Percentiles rank a stretch among this genome's conserved stretches.
Evolutionary conservation across 2,797 vertebrate species (phyloP).

Genomic region (Cossypha dichroa): DNA sequence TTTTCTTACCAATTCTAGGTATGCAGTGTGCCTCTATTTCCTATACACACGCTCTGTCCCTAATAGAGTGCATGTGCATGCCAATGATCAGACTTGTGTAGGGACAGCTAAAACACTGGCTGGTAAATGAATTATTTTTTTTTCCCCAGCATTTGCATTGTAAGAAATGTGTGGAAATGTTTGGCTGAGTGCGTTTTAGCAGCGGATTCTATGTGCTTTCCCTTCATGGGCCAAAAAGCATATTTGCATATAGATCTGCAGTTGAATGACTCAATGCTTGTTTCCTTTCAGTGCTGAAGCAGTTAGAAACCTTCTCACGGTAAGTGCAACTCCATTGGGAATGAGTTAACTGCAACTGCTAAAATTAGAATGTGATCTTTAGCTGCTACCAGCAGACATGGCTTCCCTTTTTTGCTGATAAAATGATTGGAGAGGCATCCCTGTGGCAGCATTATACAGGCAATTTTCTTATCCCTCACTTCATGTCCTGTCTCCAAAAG

Average conservation of each 20-base stretch:
- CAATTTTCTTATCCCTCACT: background rate
- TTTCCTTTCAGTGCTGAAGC: slow-evolving; percentile 87
- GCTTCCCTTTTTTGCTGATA: slow-evolving; percentile 38
- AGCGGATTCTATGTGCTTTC: slow-evolving; percentile 53
- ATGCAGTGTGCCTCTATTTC: background rate
- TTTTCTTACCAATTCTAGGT: background rate
- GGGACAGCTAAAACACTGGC: background rate
- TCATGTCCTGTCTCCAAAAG: background rate
- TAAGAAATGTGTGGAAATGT: slow-evolving; percentile 35
- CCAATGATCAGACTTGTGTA: background rate
- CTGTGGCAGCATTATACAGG: background rate
- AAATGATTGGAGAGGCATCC: slow-evolving; percentile 25
- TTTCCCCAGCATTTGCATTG: background rate
- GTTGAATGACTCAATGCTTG: slow-evolving; percentile 84
- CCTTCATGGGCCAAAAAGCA: slow-evolving; percentile 63
- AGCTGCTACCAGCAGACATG: slow-evolving; percentile 41
- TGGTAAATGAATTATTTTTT: background rate
- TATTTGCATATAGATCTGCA: slow-evolving; percentile 62
- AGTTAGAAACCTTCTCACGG: slow-evolving; percentile 84
- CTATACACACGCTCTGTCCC: background rate
- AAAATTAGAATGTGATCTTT: slow-evolving; percentile 60
- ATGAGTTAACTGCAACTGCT: slow-evolving; percentile 64
- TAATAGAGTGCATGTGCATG: background rate
- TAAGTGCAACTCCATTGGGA: slow-evolving; percentile 78
- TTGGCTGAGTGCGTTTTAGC: slow-evolving; percentile 10